Evolutionary conservation across 2,113 vertebrate genomes (phyloP).

Genomic region (Tympanuchus pallidicinctus): DNA sequence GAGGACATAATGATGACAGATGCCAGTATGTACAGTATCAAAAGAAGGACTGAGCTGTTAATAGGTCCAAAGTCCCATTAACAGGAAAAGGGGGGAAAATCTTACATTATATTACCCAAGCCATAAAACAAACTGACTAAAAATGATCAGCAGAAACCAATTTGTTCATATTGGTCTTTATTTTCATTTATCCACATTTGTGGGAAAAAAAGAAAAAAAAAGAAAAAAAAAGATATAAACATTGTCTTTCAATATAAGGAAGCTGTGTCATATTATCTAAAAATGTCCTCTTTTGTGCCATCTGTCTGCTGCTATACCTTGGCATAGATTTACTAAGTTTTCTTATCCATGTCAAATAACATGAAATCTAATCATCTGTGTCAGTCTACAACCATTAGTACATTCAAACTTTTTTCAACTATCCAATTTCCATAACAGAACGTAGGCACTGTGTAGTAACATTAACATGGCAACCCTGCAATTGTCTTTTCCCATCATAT

Average conservation of each 20-base stretch:
- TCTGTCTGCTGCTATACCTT: background rate
- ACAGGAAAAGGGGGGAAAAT: background rate
- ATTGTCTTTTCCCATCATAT: background rate
- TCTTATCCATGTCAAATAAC: background rate
- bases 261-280: background rate
- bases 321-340: background rate
- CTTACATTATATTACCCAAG: background rate
- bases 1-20: background rate
- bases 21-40: slow-evolving; percentile 6
- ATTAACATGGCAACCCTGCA: background rate
- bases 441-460: accelerated
- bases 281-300: background rate
- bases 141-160: background rate
- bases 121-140: background rate
- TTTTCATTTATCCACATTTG: background rate
- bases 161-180: background rate
- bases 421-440: background rate
- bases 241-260: background rate
- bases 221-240: background rate
- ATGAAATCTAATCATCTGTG: slow-evolving; percentile 24
- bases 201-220: background rate
- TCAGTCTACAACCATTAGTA: background rate
- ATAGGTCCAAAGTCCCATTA: background rate
- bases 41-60: background rate
- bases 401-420: background rate